Evolutionary conservation across 2,888 invertebrate species (phyloP).

Genomic region (Cordilura impudica): DNA sequence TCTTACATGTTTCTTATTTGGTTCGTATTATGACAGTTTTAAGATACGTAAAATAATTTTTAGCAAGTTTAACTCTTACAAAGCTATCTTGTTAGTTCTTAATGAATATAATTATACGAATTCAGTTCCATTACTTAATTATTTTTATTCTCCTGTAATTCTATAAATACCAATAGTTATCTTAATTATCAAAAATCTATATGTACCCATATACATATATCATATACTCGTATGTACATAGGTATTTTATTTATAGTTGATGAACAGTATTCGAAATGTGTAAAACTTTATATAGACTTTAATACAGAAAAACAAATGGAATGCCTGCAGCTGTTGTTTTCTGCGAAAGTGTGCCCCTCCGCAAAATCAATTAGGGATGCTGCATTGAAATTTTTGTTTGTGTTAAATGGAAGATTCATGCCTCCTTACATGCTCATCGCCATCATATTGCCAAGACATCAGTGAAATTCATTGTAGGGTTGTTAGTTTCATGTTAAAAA

Average conservation of each 20-base stretch:
- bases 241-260: neutral
- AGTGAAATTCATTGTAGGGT: neutral
- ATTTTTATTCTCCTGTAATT: too few relatives aligned
- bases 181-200: neutral
- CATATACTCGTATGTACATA: neutral
- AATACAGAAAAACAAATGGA: too few relatives aligned
- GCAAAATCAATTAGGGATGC: slow-evolving; percentile 8
- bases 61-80: too few relatives aligned
- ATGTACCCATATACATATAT: neutral
- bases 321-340: neutral
- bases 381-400: neutral
- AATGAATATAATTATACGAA: too few relatives aligned
- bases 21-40: too few relatives aligned
- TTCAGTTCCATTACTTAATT: too few relatives aligned
- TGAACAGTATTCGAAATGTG: neutral
- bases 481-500: neutral
- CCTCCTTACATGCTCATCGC: neutral
- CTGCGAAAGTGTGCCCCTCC: slow-evolving; percentile 25
- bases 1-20: too few relatives aligned
- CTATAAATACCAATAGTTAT: neutral
- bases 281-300: neutral
- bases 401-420: neutral
- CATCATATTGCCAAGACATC: neutral
- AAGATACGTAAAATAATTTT: too few relatives aligned
- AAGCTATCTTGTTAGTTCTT: too few relatives aligned